These are phyloP conservation scores for Dolichallabes microphthalmus DNA, from an alignment of 2,113 vertebrate species.

Conservation along the genomic window DNA sequence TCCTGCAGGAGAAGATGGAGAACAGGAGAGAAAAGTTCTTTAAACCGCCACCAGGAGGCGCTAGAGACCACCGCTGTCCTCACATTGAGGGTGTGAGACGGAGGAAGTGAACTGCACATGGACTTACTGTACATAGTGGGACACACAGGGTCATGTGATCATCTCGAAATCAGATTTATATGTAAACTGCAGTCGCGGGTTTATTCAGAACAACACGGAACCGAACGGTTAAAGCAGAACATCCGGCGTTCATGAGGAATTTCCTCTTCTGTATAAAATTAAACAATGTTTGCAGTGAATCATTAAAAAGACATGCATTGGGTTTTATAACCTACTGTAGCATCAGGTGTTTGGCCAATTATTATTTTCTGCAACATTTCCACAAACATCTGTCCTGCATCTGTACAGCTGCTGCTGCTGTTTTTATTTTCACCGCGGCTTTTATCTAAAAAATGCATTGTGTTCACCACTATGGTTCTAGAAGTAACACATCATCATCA, in stretches of 20 bases:
- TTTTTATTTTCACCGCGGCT: not conserved
- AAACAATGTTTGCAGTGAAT: not conserved
- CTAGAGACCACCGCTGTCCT: not conserved
- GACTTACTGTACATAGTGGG: not conserved
- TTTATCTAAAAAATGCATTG: not conserved
- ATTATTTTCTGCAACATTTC: not conserved
- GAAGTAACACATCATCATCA: not conserved
- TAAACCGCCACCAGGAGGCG: slow-evolving; percentile 7
- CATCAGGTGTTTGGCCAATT: not conserved
- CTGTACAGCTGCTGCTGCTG: not conserved
- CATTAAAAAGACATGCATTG: not conserved
- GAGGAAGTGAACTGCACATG: not conserved
- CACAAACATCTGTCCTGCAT: not conserved
- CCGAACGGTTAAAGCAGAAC: not conserved
- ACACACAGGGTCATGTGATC: not conserved
- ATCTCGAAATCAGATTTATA: not conserved
- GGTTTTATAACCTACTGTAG: not conserved
- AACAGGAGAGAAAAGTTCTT: slow-evolving; percentile 1
- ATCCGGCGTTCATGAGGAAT: not conserved
- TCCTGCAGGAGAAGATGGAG: slow-evolving; percentile 70
- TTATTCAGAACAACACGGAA: not conserved
- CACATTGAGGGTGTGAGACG: not conserved
- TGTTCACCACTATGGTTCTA: not conserved
- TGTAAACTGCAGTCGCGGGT: not conserved
- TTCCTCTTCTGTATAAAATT: not conserved